Percentiles rank a stretch among this genome's conserved stretches.
phyloP scores from a whole-genome alignment of 1,140 invertebrate species.

The Sinella curviseta region DNA sequence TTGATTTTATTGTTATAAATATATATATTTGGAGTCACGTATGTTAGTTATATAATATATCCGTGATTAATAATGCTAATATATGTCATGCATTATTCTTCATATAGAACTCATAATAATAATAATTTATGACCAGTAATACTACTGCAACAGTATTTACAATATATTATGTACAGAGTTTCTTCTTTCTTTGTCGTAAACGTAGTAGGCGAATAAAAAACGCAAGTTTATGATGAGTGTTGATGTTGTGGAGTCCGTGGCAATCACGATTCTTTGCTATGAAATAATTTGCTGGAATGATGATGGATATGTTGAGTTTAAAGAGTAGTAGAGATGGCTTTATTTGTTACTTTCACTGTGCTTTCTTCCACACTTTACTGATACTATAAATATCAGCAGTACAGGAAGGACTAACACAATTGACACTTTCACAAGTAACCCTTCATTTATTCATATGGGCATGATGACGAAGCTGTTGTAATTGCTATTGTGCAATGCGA shows the following conservation, averaged over 20 bases:
- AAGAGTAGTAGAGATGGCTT: conserved; percentile 10
- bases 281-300: neutral
- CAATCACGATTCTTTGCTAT: conserved; percentile 26
- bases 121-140: neutral
- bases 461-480: too few relatives aligned
- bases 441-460: too few relatives aligned
- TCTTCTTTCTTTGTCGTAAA: neutral
- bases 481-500: too few relatives aligned
- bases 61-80: conserved; percentile 20
- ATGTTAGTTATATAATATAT: neutral
- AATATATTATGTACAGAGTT: neutral
- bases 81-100: neutral
- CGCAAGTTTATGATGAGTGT: conserved; percentile 17
- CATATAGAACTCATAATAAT: conserved; percentile 1
- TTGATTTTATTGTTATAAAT: neutral
- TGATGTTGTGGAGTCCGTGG: conserved; percentile 46
- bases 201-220: too few relatives aligned
- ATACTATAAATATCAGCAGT: too few relatives aligned
- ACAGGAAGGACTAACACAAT: too few relatives aligned
- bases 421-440: too few relatives aligned
- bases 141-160: neutral
- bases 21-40: neutral
- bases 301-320: neutral
- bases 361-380: too few relatives aligned
- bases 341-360: neutral